Percentiles rank a stretch among this genome's conserved stretches.
These are phyloP conservation scores for Pseudomugil tenellus DNA, from an alignment of 2,797 vertebrate species.

Conservation along the genomic window DNA sequence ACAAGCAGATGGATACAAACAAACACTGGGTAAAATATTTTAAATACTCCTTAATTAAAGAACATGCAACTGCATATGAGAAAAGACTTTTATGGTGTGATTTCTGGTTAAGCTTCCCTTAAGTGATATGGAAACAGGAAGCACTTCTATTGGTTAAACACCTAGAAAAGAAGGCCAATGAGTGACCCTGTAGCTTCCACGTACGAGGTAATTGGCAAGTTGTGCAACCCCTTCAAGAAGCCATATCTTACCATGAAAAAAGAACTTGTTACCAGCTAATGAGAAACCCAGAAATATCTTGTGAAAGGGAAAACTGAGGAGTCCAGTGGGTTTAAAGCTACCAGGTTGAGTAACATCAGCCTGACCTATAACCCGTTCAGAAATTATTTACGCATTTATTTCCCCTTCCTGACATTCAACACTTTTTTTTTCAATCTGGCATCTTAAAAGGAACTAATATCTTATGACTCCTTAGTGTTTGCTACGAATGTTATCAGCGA, in stretches of 20 bases:
- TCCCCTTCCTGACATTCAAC: constrained; percentile 43
- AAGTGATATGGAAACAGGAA: constrained; percentile 49
- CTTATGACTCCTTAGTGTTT: constrained; percentile 27
- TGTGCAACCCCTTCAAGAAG: constrained; percentile 15
- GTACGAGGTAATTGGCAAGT: constrained; percentile 34
- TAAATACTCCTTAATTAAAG: neutral
- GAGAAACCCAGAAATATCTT: constrained; percentile 7
- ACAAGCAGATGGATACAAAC: neutral
- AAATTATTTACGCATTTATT: constrained; percentile 45
- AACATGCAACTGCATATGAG: constrained; percentile 1
- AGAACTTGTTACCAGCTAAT: constrained; percentile 11
- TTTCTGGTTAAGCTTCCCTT: constrained; percentile 4
- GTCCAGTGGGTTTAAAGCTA: constrained; percentile 40
- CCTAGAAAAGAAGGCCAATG: constrained; percentile 32
- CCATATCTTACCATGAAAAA: constrained; percentile 8
- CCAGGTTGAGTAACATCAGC: constrained; percentile 61
- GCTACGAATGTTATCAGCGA: constrained; percentile 46
- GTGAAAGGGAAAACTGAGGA: constrained; percentile 35
- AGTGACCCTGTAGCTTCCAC: constrained; percentile 38
- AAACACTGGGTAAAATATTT: neutral
- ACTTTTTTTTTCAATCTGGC: constrained; percentile 12
- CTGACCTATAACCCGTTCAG: constrained; percentile 44
- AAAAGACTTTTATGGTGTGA: constrained; percentile 6
- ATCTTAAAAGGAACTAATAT: constrained; percentile 23
- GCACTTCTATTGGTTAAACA: constrained; percentile 30